These are phyloP conservation scores for Drosophila cyrtoloma DNA, from an alignment of 2,888 invertebrate species.

Conservation along the genomic window DNA sequence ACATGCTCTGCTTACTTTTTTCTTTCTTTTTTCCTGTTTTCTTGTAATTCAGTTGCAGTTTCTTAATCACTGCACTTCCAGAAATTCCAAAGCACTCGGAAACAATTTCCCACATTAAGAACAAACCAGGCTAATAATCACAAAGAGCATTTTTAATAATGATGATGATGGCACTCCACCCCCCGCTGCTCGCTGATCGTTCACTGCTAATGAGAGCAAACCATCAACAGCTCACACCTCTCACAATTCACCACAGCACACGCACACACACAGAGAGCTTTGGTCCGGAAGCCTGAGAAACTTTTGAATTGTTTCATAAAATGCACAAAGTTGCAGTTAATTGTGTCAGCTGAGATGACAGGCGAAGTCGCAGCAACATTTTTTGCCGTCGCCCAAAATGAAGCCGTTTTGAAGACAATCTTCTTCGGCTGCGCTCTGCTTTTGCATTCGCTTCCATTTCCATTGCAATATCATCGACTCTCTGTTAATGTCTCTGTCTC, in stretches of 20 bases:
- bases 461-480: constrained; percentile 13
- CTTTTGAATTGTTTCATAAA: constrained; percentile 79
- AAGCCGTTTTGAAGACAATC: constrained; percentile 65
- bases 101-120: constrained; percentile 66
- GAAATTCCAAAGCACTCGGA: constrained; percentile 21
- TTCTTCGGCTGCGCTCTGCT: constrained; percentile 18
- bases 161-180: constrained; percentile 14
- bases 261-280: not conserved
- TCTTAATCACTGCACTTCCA: constrained; percentile 21
- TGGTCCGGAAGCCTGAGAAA: constrained; percentile 71
- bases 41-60: constrained; percentile 6
- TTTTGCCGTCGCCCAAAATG: constrained; percentile 51
- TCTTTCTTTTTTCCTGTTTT: not conserved
- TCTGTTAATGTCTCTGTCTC: not conserved
- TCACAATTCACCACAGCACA: constrained; percentile 21
- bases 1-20: not conserved
- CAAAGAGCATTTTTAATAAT: constrained; percentile 60
- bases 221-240: constrained; percentile 26
- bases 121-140: constrained; percentile 69
- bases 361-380: constrained; percentile 14
- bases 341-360: constrained; percentile 72
- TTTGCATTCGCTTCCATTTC: constrained; percentile 15
- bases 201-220: constrained; percentile 72
- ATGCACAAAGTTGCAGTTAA: constrained; percentile 76
- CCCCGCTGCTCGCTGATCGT: constrained; percentile 26